Evolutionary conservation across 2,888 invertebrate genomes (phyloP).

Genomic region (Idaea aversata): DNA sequence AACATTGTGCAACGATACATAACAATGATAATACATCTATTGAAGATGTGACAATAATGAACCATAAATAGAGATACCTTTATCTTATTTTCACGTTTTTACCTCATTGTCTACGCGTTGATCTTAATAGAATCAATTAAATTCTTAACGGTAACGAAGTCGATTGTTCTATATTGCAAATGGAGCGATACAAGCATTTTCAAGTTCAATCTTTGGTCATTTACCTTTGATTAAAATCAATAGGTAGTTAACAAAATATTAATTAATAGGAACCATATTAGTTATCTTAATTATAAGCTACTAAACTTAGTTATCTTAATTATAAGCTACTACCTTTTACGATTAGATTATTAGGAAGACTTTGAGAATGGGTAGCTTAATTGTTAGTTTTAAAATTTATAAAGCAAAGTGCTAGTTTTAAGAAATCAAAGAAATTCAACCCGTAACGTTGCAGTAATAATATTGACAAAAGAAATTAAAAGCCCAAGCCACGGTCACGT

Average conservation of each 20-base stretch:
- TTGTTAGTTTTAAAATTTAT: background rate
- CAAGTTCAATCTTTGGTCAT: constrained; percentile 35
- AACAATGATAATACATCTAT: constrained; percentile 39
- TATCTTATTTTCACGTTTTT: constrained; percentile 28
- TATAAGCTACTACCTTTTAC: background rate
- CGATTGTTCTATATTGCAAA: constrained; percentile 54
- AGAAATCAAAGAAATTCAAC: background rate
- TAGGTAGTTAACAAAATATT: background rate
- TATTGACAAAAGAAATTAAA: constrained; percentile 62
- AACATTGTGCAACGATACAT: constrained; percentile 40
- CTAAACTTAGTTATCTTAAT: background rate
- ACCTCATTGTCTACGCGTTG: constrained; percentile 28
- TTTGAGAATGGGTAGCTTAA: too few species aligned
- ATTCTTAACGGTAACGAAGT: constrained; percentile 46
- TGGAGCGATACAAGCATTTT: constrained; percentile 52
- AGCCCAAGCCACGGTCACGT: constrained; percentile 59
- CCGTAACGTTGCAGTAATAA: constrained; percentile 23
- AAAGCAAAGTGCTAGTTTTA: background rate
- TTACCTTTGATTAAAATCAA: constrained; percentile 8
- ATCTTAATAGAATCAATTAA: constrained; percentile 37
- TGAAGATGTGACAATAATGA: constrained; percentile 28
- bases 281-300: background rate
- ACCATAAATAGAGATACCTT: constrained; percentile 16
- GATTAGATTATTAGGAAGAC: too few species aligned
- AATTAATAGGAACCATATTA: background rate